A percentile compares a stretch with the other conserved stretches of the same genome.
Conservation (phyloP, 2,888 invertebrate species). For the Mythimna vitellina region DNA sequence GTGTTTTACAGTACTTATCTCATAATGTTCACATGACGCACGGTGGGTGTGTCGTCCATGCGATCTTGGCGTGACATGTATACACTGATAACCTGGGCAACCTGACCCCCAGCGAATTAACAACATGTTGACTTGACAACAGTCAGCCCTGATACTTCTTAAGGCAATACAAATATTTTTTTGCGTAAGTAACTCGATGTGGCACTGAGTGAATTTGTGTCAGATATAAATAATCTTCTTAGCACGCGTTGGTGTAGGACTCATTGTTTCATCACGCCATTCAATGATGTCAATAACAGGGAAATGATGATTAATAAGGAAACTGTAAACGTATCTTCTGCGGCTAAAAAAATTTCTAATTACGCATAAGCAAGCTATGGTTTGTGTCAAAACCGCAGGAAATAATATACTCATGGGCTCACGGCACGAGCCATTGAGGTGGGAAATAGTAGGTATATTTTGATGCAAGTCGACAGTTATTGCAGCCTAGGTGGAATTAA, state of each 20-base stretch:
- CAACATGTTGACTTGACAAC: slow-evolving; percentile 72
- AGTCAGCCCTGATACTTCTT: slow-evolving; percentile 25
- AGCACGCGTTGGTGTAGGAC: slow-evolving; percentile 15
- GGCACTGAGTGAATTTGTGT: slow-evolving; percentile 14
- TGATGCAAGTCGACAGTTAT: too few relatives aligned
- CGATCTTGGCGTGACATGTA: slow-evolving; percentile 44
- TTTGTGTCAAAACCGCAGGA: slow-evolving; percentile 28
- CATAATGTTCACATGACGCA: slow-evolving; percentile 50
- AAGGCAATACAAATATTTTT: slow-evolving; percentile 48
- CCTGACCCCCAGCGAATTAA: slow-evolving; percentile 69
- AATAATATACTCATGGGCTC: slow-evolving; percentile 6
- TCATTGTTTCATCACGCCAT: slow-evolving; percentile 23
- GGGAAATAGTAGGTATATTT: neutral
- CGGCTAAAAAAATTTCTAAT: slow-evolving; percentile 18
- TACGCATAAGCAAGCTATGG: slow-evolving; percentile 11
- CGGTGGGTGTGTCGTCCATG: slow-evolving; percentile 64
- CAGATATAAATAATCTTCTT: slow-evolving; percentile 26
- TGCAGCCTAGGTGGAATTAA: too few relatives aligned
- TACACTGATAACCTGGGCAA: slow-evolving; percentile 56
- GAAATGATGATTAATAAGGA: slow-evolving; percentile 16
- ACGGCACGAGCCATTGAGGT: slow-evolving; percentile 7
- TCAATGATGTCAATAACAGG: slow-evolving; percentile 1
- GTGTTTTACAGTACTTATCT: slow-evolving; percentile 42
- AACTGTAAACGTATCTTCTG: slow-evolving; percentile 27
- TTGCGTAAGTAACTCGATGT: slow-evolving; percentile 38